Percentiles rank a stretch among this genome's conserved stretches.
Conservation (phyloP, 2,113 vertebrate genomes). For the Bambusicola thoracicus region DNA sequence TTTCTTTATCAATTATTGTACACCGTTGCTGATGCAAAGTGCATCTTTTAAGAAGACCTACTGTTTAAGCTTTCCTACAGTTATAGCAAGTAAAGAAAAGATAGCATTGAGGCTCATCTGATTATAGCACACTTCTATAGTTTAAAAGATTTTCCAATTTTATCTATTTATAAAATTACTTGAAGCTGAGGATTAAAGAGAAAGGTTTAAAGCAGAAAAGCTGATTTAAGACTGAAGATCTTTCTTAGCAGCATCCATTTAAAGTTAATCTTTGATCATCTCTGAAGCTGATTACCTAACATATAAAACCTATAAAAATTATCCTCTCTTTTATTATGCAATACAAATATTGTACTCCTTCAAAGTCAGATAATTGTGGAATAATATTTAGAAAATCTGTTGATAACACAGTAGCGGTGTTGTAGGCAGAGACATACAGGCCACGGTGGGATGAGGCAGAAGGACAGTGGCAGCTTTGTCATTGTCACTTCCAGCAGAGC, state of each 20-base stretch:
- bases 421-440: neutral
- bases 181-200: constrained; percentile 65
- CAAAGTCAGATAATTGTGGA: neutral
- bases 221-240: constrained; percentile 67
- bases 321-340: constrained; percentile 59
- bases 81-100: constrained; percentile 25
- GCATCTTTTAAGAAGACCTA: neutral
- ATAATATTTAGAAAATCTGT: neutral
- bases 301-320: constrained; percentile 59
- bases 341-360: constrained; percentile 20
- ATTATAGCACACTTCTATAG: constrained; percentile 51
- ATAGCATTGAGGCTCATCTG: constrained; percentile 33
- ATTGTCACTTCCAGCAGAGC: neutral
- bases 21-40: neutral
- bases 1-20: constrained; percentile 11
- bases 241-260: constrained; percentile 68
- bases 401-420: neutral
- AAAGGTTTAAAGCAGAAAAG: constrained; percentile 63
- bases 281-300: constrained; percentile 67
- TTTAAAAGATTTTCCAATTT: constrained; percentile 75
- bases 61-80: neutral
- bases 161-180: constrained; percentile 76
- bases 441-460: neutral
- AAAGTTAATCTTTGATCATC: constrained; percentile 71
- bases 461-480: neutral